Evolutionary conservation across 1,140 invertebrate species (phyloP).

Genomic region (Drosophila pectinifera): DNA sequence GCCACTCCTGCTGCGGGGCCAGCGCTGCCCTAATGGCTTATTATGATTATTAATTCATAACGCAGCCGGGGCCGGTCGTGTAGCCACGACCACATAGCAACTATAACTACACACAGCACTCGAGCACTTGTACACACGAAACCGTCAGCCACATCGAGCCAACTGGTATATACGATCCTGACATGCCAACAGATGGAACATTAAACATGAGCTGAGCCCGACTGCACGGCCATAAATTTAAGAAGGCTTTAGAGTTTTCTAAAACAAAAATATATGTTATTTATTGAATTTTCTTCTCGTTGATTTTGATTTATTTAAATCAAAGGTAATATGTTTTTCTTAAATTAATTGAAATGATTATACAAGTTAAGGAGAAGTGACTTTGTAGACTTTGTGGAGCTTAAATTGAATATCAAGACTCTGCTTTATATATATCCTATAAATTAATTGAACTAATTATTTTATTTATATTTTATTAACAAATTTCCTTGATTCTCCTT

Average conservation of each 20-base stretch:
- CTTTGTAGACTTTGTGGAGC: no score
- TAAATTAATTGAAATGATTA: neutral
- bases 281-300: neutral
- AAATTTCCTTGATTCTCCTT: neutral
- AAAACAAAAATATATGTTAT: neutral
- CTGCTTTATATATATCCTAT: no score
- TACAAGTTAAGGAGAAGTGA: neutral
- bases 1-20: slow-evolving; percentile 12
- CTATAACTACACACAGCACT: slow-evolving; percentile 50
- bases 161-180: slow-evolving; percentile 40
- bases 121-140: slow-evolving; percentile 41
- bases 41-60: slow-evolving; percentile 79
- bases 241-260: no score
- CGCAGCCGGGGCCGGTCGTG: slow-evolving; percentile 33
- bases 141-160: slow-evolving; percentile 12
- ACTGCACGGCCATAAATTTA: slow-evolving; percentile 21
- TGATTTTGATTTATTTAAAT: neutral
- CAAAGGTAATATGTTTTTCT: neutral
- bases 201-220: slow-evolving; percentile 46
- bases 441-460: no score
- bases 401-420: neutral
- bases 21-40: slow-evolving; percentile 62
- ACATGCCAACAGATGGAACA: slow-evolving; percentile 53
- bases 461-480: no score
- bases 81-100: slow-evolving; percentile 33